Conservation (phyloP, 2,797 vertebrate species). For the Phylloscopus collybita region DNA sequence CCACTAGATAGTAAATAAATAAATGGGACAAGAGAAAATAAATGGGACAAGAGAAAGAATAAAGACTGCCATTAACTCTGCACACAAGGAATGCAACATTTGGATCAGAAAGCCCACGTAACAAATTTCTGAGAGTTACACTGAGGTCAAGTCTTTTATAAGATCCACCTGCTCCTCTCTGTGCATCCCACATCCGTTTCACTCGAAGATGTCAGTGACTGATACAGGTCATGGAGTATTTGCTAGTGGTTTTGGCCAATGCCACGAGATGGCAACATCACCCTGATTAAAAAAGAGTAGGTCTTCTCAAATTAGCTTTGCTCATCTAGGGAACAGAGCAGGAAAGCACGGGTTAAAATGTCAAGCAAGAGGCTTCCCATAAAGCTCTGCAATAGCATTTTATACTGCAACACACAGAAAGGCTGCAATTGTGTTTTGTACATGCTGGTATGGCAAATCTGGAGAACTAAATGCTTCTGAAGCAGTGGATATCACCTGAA, state of each 20-base stretch:
- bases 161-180: too few relatives aligned
- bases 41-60: not conserved
- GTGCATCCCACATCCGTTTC: not conserved
- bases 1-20: not conserved
- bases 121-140: not conserved
- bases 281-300: not conserved
- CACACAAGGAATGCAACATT: accelerated
- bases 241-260: not conserved
- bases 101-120: not conserved
- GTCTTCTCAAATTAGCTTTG: not conserved
- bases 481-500: accelerated
- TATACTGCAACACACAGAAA: not conserved
- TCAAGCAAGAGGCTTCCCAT: accelerated
- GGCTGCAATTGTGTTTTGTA: not conserved
- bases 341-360: not conserved
- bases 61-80: not conserved
- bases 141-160: not conserved
- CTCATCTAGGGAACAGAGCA: not conserved
- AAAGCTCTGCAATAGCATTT: not conserved
- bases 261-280: constrained; percentile 39
- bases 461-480: not conserved
- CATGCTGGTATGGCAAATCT: not conserved
- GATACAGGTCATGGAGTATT: accelerated
- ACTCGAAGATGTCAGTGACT: accelerated
- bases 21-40: not conserved